Base-by-base conservation (phyloP, 2,888 invertebrate genomes). In the Formica aserva region DNA sequence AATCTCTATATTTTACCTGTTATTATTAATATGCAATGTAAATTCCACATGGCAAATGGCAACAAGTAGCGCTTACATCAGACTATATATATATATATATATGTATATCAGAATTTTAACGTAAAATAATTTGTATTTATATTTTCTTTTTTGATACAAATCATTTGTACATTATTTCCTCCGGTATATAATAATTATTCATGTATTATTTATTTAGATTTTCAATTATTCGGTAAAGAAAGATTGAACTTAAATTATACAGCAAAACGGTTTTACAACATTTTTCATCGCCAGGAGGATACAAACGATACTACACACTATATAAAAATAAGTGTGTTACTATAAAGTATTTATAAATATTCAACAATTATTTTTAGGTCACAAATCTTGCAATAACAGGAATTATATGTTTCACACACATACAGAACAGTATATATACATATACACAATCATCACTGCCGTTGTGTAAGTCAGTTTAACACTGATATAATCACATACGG, bases 341-440 rank as follows among this genome's bases (percentile, higher is more conserved):
- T 86, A 85, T 89, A 87, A 90, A 89, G 86, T 87, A 88, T 86
- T 89, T 88, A 86, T 86, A 89, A 89, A 88, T 85, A 85, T 89
- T 87, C 85, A 87, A 87, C 88, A 88, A 65, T 80, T 90, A 82
- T 83, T 85, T 82, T 62, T 82, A 87, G 78, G 83, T 82, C 83
- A 48, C 72, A 83, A 72, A 87, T 87, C 81, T 86, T 90, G 89
- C 85, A 85, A 62, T 75, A 87, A 88, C 86, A 86, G 83, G 84
- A 89, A 85, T 82, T 87, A 85, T 84, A 86, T 66, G 67, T 84
- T 86, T 88, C 74, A 80, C 62, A 83, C 74, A 80, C 60, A 81
- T 76, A 66, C 35, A 67, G 82, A 91, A 89, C 80, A 85, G 48
- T 52, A 72, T 91, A 89, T 90, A 87, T 91, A 91, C 90, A 87